Conservation (phyloP, 2,113 vertebrate species). For the Oxygymnocypris stewartii region DNA sequence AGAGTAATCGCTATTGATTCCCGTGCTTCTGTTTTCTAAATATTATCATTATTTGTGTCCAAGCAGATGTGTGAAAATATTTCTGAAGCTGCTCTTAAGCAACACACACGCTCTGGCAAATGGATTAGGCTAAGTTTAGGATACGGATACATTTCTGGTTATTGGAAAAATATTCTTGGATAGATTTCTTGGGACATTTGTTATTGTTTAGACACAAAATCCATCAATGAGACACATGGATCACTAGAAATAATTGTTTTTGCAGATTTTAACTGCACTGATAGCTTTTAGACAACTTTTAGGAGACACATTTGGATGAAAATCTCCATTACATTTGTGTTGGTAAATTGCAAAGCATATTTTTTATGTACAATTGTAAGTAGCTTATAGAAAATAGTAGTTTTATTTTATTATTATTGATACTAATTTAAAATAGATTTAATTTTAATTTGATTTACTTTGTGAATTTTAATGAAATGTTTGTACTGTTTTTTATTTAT, state of each 20-base stretch:
- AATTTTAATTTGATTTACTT: too few relatives aligned
- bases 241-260: neutral
- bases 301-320: neutral
- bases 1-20: neutral
- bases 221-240: neutral
- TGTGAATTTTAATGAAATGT: too few relatives aligned
- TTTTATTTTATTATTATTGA: too few relatives aligned
- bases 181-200: neutral
- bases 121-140: neutral
- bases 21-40: neutral
- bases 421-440: too few relatives aligned
- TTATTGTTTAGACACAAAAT: neutral
- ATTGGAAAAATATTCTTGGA: neutral
- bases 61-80: neutral
- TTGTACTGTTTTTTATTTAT: too few relatives aligned
- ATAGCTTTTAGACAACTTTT: neutral
- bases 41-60: slow-evolving; percentile 4
- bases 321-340: neutral
- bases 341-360: neutral
- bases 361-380: neutral
- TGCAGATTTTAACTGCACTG: neutral
- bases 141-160: neutral
- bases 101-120: neutral
- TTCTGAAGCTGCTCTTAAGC: neutral
- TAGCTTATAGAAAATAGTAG: neutral